phyloP scores from a whole-genome alignment of 2,888 invertebrate species.

The Nesidiocoris tenuis region DNA sequence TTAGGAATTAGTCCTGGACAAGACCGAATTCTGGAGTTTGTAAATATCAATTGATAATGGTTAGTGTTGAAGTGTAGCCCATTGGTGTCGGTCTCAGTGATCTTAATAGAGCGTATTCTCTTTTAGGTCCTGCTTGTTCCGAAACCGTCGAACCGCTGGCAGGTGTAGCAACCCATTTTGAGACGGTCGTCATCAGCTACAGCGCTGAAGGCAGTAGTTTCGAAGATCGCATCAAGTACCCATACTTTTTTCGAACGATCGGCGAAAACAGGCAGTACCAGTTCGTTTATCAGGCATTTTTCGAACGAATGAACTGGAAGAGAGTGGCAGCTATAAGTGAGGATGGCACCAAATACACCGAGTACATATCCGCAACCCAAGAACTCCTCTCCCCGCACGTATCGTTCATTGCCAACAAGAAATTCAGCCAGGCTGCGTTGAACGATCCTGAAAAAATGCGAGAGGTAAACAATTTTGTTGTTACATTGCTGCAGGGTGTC shows the following conservation, averaged over 20 bases:
- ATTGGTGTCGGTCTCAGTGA: too few relatives aligned
- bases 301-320: conserved; percentile 65
- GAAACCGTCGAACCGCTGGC: conserved; percentile 79
- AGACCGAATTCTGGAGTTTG: too few relatives aligned
- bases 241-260: conserved; percentile 77
- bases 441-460: conserved; percentile 56
- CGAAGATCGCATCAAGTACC: conserved; percentile 67
- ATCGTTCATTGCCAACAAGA: conserved; percentile 66
- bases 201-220: conserved; percentile 75
- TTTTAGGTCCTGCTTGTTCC: conserved; percentile 71
- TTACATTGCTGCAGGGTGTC: too few relatives aligned
- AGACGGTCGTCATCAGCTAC: conserved; percentile 72
- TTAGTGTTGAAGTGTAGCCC: too few relatives aligned
- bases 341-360: conserved; percentile 75
- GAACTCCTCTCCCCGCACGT: conserved; percentile 65
- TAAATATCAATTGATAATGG: too few relatives aligned
- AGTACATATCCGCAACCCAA: conserved; percentile 72
- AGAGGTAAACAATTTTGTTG: conserved; percentile 57
- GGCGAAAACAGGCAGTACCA: conserved; percentile 73
- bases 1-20: too few relatives aligned
- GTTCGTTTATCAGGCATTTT: conserved; percentile 65
- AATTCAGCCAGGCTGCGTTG: conserved; percentile 64
- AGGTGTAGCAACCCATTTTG: conserved; percentile 71
- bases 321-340: conserved; percentile 75
- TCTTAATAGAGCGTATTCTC: too few relatives aligned